Percentiles rank a stretch among this genome's conserved stretches.
phyloP scores from a whole-genome alignment of 1,140 invertebrate species.

The Ladona fulva region DNA sequence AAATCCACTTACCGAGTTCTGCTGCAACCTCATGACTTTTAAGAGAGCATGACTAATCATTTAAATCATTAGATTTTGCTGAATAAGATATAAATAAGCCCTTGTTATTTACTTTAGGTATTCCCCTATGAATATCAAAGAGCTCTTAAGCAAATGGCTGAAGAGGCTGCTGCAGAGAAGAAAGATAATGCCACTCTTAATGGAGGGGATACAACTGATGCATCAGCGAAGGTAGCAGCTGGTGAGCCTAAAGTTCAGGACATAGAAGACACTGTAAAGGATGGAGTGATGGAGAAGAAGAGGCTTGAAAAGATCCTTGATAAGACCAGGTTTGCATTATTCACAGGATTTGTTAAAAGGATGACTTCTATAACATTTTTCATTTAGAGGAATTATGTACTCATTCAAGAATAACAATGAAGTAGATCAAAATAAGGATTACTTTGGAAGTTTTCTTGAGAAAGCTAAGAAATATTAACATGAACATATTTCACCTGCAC shows the following conservation, averaged over 20 bases:
- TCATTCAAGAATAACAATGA: too few relatives aligned
- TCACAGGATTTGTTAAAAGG: slow-evolving; percentile 16
- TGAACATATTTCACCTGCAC: too few relatives aligned
- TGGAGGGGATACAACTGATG: slow-evolving; percentile 29
- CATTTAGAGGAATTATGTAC: too few relatives aligned
- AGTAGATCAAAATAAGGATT: too few relatives aligned
- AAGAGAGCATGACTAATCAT: too few relatives aligned
- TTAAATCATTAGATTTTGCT: too few relatives aligned
- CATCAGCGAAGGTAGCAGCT: slow-evolving; percentile 32
- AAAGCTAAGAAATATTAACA: too few relatives aligned
- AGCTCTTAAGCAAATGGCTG: slow-evolving; percentile 66
- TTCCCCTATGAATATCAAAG: slow-evolving; percentile 96
- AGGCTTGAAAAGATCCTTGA: slow-evolving; percentile 74
- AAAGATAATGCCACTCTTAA: slow-evolving; percentile 38
- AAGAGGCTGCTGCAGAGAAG: slow-evolving; percentile 40
- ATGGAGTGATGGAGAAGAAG: slow-evolving; percentile 64
- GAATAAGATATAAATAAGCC: too few relatives aligned
- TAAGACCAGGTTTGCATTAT: slow-evolving; percentile 60
- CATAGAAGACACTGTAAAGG: slow-evolving; percentile 79
- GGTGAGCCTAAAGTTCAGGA: slow-evolving; percentile 53
- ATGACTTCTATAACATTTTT: too few relatives aligned
- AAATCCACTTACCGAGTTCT: too few relatives aligned
- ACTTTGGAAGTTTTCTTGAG: too few relatives aligned
- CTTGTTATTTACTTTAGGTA: slow-evolving; percentile 38
- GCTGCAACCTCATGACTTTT: too few relatives aligned